Conservation (phyloP, 2,888 invertebrate species). For the Cheilosia vernalis region DNA sequence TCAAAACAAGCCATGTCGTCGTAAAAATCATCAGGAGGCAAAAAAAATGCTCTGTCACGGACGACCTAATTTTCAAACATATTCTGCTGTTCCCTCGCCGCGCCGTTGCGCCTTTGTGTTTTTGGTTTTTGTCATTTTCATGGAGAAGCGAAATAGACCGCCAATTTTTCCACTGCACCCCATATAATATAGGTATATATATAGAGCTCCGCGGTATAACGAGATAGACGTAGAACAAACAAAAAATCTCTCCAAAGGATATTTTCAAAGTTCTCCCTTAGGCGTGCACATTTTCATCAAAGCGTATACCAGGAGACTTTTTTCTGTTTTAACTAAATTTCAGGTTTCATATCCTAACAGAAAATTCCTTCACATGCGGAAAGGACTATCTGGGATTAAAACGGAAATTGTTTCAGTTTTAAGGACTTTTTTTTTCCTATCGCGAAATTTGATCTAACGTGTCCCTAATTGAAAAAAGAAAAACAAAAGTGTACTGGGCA, state of each 20-base stretch:
- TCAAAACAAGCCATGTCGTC: slow-evolving; percentile 39
- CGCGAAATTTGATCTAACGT: slow-evolving; percentile 63
- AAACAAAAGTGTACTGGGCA: slow-evolving; percentile 20
- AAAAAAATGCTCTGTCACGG: slow-evolving; percentile 57
- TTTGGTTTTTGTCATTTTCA: slow-evolving; percentile 38
- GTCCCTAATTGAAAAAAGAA: slow-evolving; percentile 64
- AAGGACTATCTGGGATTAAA: slow-evolving; percentile 58
- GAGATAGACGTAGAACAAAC: neutral
- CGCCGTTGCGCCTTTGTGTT: slow-evolving; percentile 28
- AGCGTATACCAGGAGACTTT: neutral
- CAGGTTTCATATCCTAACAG: slow-evolving; percentile 49
- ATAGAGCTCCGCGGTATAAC: neutral
- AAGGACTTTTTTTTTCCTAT: slow-evolving; percentile 66
- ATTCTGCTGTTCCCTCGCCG: neutral
- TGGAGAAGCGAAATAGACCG: slow-evolving; percentile 31
- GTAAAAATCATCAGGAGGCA: slow-evolving; percentile 17
- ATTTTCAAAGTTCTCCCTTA: slow-evolving; percentile 57
- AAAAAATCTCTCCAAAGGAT: slow-evolving; percentile 39
- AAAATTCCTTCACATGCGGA: slow-evolving; percentile 64
- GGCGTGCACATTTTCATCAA: slow-evolving; percentile 55
- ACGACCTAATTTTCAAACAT: slow-evolving; percentile 63
- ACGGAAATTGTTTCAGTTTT: slow-evolving; percentile 73
- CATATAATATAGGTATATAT: slow-evolving; percentile 21
- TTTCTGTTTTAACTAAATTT: slow-evolving; percentile 52
- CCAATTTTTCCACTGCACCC: slow-evolving; percentile 12